Conservation (phyloP, 2,888 invertebrate species). For the Melikaiella ostensackeni region DNA sequence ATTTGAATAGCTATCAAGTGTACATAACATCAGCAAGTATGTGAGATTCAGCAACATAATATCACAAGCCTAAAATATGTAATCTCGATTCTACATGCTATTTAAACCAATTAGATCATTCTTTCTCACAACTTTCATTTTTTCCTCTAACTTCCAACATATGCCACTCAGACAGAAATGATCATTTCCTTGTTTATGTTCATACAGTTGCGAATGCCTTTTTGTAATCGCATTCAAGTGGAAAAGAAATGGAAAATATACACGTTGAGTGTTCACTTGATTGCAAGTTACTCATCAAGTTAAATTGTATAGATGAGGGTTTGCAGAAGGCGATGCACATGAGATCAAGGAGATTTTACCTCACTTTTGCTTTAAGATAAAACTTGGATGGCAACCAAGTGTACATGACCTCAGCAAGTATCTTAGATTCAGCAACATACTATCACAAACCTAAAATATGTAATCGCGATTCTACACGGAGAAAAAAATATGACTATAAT, state of each 20-base stretch:
- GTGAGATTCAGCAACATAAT: neutral
- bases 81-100: neutral
- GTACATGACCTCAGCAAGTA: no score
- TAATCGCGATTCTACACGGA: no score
- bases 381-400: no score
- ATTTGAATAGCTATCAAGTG: no score
- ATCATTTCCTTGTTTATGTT: neutral
- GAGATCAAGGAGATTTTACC: neutral
- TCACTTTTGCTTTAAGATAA: no score
- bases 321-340: neutral
- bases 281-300: neutral
- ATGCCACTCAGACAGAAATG: neutral
- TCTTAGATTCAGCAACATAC: no score
- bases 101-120: neutral
- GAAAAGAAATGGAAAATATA: neutral
- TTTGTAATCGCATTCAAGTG: constrained; percentile 1
- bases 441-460: no score
- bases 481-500: no score
- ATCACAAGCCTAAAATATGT: neutral
- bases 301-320: neutral
- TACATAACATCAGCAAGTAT: no score
- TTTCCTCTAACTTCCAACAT: neutral
- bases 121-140: neutral
- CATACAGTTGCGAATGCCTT: neutral
- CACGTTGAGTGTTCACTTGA: neutral